Evolutionary conservation across 2,797 vertebrate species (phyloP).

Genomic region (Poecilia velifera): DNA sequence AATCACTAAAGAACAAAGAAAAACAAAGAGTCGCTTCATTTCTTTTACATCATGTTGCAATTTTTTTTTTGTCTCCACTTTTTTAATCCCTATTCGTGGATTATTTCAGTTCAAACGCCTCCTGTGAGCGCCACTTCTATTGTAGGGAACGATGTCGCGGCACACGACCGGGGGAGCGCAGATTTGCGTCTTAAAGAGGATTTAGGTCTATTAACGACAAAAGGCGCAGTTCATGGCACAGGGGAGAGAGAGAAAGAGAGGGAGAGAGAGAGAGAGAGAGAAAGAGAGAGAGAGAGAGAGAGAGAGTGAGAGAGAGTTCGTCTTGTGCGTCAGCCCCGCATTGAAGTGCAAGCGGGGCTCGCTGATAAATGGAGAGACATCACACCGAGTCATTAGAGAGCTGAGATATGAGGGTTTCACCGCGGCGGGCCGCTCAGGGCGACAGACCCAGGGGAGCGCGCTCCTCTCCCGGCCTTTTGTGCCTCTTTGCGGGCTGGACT

Average conservation of each 20-base stretch:
- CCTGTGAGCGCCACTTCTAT: constrained; percentile 50
- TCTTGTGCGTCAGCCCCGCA: constrained; percentile 57
- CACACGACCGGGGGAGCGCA: constrained; percentile 59
- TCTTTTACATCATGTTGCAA: neutral
- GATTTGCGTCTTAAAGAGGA: constrained; percentile 74
- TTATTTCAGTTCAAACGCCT: constrained; percentile 42
- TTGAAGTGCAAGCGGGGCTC: constrained; percentile 59
- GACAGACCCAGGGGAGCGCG: constrained; percentile 70
- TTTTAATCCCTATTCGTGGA: constrained; percentile 26
- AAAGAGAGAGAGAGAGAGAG: constrained; percentile 30
- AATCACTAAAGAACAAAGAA: neutral
- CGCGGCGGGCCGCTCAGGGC: constrained; percentile 73
- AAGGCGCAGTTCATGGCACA: constrained; percentile 69
- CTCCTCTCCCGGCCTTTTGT: constrained; percentile 73
- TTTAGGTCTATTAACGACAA: constrained; percentile 77
- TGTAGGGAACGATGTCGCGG: constrained; percentile 38
- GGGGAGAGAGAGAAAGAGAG: constrained; percentile 60
- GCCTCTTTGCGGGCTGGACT: constrained; percentile 60
- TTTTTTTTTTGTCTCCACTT: neutral
- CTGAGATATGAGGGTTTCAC: constrained; percentile 75
- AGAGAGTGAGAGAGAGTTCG: neutral
- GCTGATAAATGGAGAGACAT: constrained; percentile 81
- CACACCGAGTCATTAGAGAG: constrained; percentile 81
- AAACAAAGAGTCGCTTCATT: neutral
- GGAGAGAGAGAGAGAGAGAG: constrained; percentile 47